Evolutionary conservation across 2,113 vertebrate species (phyloP), one percentile per base, ranked within the genome.

Genomic region (Austrofundulus limnaeus): DNA sequence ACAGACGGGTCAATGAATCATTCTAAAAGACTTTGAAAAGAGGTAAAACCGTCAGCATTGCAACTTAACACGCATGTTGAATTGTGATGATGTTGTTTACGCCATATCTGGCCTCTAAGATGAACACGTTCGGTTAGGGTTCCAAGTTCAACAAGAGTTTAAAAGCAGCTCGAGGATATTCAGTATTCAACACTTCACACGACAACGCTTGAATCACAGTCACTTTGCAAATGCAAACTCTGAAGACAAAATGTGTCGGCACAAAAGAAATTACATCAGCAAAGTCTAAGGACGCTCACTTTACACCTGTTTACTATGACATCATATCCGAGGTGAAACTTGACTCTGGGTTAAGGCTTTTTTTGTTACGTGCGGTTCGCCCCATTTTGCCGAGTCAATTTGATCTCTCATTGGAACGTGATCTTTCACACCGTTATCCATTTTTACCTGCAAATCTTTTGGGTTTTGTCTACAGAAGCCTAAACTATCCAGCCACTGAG

Each of bases 261-360:
- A 69, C 66, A 24, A 53, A 58, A 42, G 31, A 53, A 58, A 42
- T 60, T 53, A 67, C 61, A 64, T 66, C 61, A 77, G 20, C 54
- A 5, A 66, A 47, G 61, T 41, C 63, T 20, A 45, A 67, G 66
- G 61, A 61, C 47, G 77, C 31, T 80, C 55, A 59, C 25, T 15
- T 25, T 7, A 17, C 76, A 66, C 66, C n/a, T n/a, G n/a, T n/a
- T n/a, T n/a, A n/a, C n/a, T n/a, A n/a, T n/a, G n/a, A n/a, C n/a
- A n/a, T n/a, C n/a, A n/a, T n/a, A n/a, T n/a, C n/a, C n/a, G n/a
- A n/a, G n/a, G n/a, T n/a, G n/a, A n/a, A n/a, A n/a, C n/a, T n/a
- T n/a, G n/a, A n/a, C n/a, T n/a, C n/a, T n/a, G n/a, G n/a, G n/a
- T n/a, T n/a, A n/a, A n/a, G n/a, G n/a, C n/a, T n/a, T n/a, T n/a